Evolutionary conservation across 2,113 vertebrate species (phyloP), one percentile per base, ranked within the genome.

Genomic region (Archilochus colubris): DNA sequence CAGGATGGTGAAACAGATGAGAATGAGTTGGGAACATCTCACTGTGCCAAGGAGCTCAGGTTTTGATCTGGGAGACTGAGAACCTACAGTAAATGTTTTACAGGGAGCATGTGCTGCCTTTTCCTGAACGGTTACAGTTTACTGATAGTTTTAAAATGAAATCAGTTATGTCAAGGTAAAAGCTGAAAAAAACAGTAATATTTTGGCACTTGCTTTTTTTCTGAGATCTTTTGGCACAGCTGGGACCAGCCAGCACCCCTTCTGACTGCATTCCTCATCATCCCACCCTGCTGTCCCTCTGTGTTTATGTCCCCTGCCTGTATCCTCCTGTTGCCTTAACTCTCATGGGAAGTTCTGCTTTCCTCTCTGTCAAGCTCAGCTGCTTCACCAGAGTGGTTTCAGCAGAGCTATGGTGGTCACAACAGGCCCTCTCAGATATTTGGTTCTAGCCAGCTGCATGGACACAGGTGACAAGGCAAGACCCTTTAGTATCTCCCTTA

Each of bases 381-480:
- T 1, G 0, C 31, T 73, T n/a, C 38, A 12, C 8, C 4, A 2
- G 63, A 7, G 4, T 30, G 31, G 8, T 40, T 80, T n/a, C 30
- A 55, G 24, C 77, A 73, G 38, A 68, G 23, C 40, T 10, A 40
- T 10, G 46, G 40, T 2, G 31, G 66, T 6, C 31, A 31, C 7
- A 36, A 23, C 31, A n/a, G 55, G 1, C 36, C 50, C 53, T 59
- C 27, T 21, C 48, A 36, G 9, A 11, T 19, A 1, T 14, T 51
- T 25, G 21, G 28, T 58, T 70, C 57, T 48, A 23, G 17, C 54
- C 20, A 6, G 7, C 6, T n/a, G 30, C 6, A 1, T 25, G 55
- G 24, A 18, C 36, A 28, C 0, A 0, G 27, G 14, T 36, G 55
- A 43, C 24, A 11, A 36, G n/a, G 12, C 8, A 10, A 30, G 19